phyloP scores from a whole-genome alignment of 2,113 vertebrate species.

The Acrocephalus kingi region DNA sequence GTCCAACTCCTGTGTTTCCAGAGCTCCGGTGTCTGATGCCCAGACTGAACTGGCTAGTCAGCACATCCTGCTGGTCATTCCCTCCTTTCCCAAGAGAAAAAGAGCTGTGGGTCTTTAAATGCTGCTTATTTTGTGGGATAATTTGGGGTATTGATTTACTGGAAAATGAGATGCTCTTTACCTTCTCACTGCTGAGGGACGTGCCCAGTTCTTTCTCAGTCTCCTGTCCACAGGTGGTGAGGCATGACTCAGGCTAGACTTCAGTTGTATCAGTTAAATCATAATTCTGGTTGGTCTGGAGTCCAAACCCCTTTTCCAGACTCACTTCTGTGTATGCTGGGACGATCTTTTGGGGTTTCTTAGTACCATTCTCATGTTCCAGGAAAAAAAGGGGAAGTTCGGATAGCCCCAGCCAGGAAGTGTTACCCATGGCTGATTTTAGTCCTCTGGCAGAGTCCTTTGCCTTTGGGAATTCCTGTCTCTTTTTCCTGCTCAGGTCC shows the following conservation, averaged over 20 bases:
- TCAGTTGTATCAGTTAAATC: not conserved
- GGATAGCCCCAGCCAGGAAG: not conserved
- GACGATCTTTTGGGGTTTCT: not conserved
- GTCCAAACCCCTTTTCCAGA: not conserved
- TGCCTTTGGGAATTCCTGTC: not conserved
- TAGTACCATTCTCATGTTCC: not conserved
- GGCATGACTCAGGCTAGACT: not conserved
- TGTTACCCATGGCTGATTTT: not conserved
- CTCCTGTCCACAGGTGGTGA: not conserved
- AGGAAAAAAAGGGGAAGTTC: not conserved
- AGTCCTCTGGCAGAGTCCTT: not conserved
- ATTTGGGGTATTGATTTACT: not conserved
- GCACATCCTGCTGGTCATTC: not conserved
- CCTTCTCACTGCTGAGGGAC: not conserved
- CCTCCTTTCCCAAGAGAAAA: not conserved
- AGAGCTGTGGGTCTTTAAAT: not conserved
- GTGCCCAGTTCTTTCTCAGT: not conserved
- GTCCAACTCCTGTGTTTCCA: not conserved
- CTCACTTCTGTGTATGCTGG: not conserved
- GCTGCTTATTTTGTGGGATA: not conserved
- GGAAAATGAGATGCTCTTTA: not conserved
- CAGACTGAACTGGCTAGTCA: not conserved
- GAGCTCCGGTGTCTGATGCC: rapidly evolving
- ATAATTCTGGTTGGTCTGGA: not conserved
- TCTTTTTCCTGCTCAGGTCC: not conserved